Base-by-base conservation (phyloP, 2,888 invertebrate genomes). In the Agapetus fuscipes region DNA sequence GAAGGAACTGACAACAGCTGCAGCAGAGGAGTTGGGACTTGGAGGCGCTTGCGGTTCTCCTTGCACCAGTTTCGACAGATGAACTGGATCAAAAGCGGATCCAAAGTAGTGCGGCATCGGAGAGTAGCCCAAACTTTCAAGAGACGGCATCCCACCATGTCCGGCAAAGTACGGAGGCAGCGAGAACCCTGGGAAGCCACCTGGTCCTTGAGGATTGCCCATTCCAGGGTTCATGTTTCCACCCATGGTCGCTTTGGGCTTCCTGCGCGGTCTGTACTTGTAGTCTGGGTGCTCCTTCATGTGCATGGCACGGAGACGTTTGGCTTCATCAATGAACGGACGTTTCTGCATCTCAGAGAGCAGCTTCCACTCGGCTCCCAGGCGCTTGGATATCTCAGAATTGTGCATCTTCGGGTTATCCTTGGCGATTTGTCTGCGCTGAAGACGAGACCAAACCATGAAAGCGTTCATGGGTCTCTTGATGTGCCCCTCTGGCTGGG, bases 391-490 rank as follows among this genome's bases (percentile, higher is more conserved):
- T 48, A 95, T 94, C 59, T 87, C 86, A 0, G 84, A 84, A 53
- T 87, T 87, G 61, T 87, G 87, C 87, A 87, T 86, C 61, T 85
- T 94, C 52, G 94, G 94, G 59, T 94, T 93, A 53, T 94, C 91
- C 62, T 87, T 78, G 1, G 94, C 90, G 55, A 95, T 94, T 63
- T 91, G 89, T 37, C 90, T 76, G 11, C 94, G 71, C 61, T 94
- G 91, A 27, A 90, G 82, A 28, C 93, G 69, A 3, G 93, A 91
- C 94, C 94, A 94, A 17, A 89, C 94, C 93, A 95, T 95, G 66
- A 95, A 95, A 0, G 95, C 94, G 66, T 95, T 95, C 95, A 96
- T 95, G 2, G 95, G 95, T 13, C 95, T 72, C 62, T 95, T 96
- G 56, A 96, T 91, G 63, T 93, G 90, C 7, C 78, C 80, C 52